A percentile compares a stretch with the other conserved stretches of the same genome.
Conservation (phyloP, 1,140 invertebrate species). For the Hestina assimilis region DNA sequence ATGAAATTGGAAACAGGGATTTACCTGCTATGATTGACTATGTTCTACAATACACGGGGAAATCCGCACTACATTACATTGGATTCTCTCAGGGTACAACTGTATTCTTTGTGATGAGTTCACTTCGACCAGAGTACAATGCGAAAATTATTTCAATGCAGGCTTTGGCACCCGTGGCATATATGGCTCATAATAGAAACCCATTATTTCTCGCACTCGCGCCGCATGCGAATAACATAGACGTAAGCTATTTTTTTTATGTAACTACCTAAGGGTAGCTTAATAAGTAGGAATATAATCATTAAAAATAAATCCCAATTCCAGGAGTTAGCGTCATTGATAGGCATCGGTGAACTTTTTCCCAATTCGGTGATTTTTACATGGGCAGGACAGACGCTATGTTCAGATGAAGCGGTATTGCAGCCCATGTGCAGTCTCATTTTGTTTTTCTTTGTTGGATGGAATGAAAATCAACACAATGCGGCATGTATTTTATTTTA, state of each 20-base stretch:
- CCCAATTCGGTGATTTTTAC: constrained; percentile 76
- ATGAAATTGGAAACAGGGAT: constrained; percentile 89
- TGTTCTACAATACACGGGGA: constrained; percentile 80
- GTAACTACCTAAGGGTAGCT: neutral
- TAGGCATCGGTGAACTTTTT: constrained; percentile 79
- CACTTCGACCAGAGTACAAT: constrained; percentile 82
- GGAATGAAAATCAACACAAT: constrained; percentile 77
- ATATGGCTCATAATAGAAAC: constrained; percentile 79
- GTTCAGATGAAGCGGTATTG: constrained; percentile 70
- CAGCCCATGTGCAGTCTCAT: constrained; percentile 80
- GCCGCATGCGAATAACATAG: neutral
- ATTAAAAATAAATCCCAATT: constrained; percentile 12
- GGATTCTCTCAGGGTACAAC: constrained; percentile 86
- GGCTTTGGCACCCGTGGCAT: constrained; percentile 83
- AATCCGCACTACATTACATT: constrained; percentile 82
- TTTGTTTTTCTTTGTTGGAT: constrained; percentile 80
- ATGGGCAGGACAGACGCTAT: constrained; percentile 74
- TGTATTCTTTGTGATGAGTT: constrained; percentile 81
- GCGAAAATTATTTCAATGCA: constrained; percentile 83
- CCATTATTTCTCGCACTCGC: constrained; percentile 29
- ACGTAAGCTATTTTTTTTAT: neutral
- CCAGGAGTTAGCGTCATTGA: constrained; percentile 44
- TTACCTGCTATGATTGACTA: constrained; percentile 87
- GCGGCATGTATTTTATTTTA: constrained; percentile 45
- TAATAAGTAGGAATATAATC: neutral